Base-by-base conservation (phyloP, 1,140 invertebrate species). In the Eriocheir sinensis region DNA sequence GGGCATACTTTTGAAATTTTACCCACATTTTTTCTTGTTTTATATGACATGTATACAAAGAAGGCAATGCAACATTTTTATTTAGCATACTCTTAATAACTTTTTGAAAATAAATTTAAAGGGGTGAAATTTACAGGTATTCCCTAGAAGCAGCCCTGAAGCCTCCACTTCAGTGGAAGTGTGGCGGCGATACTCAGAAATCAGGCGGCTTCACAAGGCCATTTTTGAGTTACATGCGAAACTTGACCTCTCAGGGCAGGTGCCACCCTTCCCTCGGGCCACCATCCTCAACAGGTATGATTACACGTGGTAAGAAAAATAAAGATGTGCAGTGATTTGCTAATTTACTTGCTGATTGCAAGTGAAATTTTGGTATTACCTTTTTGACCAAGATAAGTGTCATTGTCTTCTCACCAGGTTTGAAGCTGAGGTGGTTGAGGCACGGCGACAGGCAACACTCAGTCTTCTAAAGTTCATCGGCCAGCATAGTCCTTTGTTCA, bases 141-240 rank as follows among this genome's bases (percentile, higher is more conserved):
- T 91, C 32, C 93, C 90, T 17, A 79, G 93, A 41, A 92, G 44
- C 32, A 94, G 93, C 44, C 93, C 93, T 40, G 93, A 94, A 86
- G 93, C 93, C n/a, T 94, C 93, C 36, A 94, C 93, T 8, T 94
- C 93, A 40, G 93, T 94, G 9, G 60, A 83, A 60, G 93, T 94
- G 17, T 94, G 93, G 93, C 72, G 93, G 6, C 89, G 93, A 44
- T 94, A 94, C 38, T 94, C 93, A 15, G 93, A 94, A 21, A n/a
- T 94, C 17, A 44, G 93, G 6, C 27, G 89, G 12, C 44, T 94
- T 32, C 89, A 94, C 93, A 48, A 80, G 9, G 89, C 89, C 48
- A 94, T 94, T 40, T 17, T 8, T 32, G 93, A 94, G 38, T 36
- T 94, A 8, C 93, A 94, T 27, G 44, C 53, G n/a, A 94, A 88